Percentiles rank a stretch among this genome's conserved stretches.
Conservation (phyloP, 1,140 invertebrate genomes). For the Cyclargus thomasi region DNA sequence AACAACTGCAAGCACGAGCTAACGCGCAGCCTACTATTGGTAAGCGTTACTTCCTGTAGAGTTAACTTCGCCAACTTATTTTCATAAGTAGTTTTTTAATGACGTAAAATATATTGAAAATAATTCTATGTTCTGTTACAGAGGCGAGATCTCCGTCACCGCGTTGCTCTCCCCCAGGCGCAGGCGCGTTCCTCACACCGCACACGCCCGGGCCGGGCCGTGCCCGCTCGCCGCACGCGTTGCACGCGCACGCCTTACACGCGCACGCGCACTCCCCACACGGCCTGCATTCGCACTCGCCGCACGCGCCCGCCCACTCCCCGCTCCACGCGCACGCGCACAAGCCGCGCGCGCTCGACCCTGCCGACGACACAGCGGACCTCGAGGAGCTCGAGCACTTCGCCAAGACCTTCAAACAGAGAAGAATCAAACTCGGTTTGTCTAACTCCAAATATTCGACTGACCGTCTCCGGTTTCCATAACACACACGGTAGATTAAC, state of each 20-base stretch:
- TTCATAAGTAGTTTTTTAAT: background rate
- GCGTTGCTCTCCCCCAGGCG: slow-evolving; percentile 74
- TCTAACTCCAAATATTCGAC: background rate
- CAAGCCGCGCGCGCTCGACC: slow-evolving; percentile 80
- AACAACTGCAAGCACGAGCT: slow-evolving; percentile 84
- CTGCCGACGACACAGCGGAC: slow-evolving; percentile 93
- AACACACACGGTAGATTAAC: too few relatives aligned
- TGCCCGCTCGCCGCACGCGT: slow-evolving; percentile 59
- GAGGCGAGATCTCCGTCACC: slow-evolving; percentile 74
- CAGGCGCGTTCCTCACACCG: slow-evolving; percentile 57
- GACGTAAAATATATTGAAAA: background rate
- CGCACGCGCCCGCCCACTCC: slow-evolving; percentile 69
- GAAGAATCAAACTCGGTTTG: slow-evolving; percentile 89
- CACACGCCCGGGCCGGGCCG: slow-evolving; percentile 48
- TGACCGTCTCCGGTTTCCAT: too few relatives aligned
- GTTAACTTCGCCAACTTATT: too few relatives aligned
- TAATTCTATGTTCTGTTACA: slow-evolving; percentile 27
- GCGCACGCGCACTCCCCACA: slow-evolving; percentile 43
- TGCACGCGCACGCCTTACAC: slow-evolving; percentile 45
- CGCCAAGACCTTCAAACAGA: slow-evolving; percentile 97
- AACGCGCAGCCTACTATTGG: slow-evolving; percentile 65
- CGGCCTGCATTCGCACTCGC: slow-evolving; percentile 48
- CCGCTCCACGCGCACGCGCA: slow-evolving; percentile 76
- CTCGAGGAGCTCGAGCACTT: slow-evolving; percentile 97
- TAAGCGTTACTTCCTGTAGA: slow-evolving; percentile 19